phyloP scores from a whole-genome alignment of 2,888 invertebrate species.

The Dasysyrphus tricinctus region DNA sequence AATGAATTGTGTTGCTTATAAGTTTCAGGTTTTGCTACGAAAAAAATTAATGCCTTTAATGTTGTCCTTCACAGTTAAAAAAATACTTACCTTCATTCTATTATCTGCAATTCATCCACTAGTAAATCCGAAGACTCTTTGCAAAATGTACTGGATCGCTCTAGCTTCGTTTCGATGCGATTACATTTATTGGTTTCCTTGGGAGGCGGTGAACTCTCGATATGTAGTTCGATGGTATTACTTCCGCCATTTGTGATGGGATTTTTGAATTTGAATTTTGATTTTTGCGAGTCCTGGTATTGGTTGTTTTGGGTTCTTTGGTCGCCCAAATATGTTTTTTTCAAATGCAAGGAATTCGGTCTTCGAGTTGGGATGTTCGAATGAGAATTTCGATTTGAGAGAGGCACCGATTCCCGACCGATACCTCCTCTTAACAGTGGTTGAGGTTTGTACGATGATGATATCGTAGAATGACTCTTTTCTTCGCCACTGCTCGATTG shows the following conservation, averaged over 20 bases:
- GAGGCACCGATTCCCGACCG: constrained; percentile 55
- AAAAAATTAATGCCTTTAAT: background rate
- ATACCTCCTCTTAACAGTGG: constrained; percentile 46
- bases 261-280: constrained; percentile 59
- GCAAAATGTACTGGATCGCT: constrained; percentile 83
- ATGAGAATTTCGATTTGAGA: constrained; percentile 79
- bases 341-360: constrained; percentile 81
- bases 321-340: constrained; percentile 76
- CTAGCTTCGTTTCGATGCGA: constrained; percentile 80
- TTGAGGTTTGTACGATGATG: constrained; percentile 74
- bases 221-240: constrained; percentile 80
- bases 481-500: constrained; percentile 77
- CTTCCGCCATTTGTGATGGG: constrained; percentile 77
- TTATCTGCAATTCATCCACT: constrained; percentile 82
- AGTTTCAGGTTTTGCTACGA: constrained; percentile 35
- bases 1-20: constrained; percentile 32
- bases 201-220: constrained; percentile 65
- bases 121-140: constrained; percentile 82
- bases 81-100: constrained; percentile 78
- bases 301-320: constrained; percentile 76
- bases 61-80: background rate
- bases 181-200: constrained; percentile 70
- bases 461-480: constrained; percentile 62
- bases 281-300: constrained; percentile 49
- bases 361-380: constrained; percentile 82